Base-by-base conservation (phyloP, 2,888 invertebrate species). In the Xylocampa areola region DNA sequence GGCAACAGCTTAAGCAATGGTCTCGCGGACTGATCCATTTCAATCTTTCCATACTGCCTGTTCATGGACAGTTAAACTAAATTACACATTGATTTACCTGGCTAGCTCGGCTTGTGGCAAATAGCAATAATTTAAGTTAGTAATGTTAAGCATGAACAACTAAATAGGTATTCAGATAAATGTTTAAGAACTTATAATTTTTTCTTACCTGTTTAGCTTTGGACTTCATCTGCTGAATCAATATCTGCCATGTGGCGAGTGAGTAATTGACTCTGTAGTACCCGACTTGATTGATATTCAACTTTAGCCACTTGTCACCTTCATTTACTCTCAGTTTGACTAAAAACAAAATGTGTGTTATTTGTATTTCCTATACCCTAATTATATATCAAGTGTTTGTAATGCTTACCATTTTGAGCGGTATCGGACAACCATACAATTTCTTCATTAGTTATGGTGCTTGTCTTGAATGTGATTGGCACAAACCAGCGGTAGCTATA, bases 261-360 rank as follows among this genome's bases (percentile, higher is more conserved):
- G 96, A 94, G 82, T 99, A 98, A 82, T 98, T 98, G 0, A 98
- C 97, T 53, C 98, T 95, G 86, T 98, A 99, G 86, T 96, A 98
- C 0, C 98, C 98, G 8, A 96, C 94, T 94, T 98, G 97, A 68
- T 97, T 95, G 60, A 95, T 95, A 86, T 99, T 99, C 50, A 98
- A 94, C 90, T 98, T 98, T 10, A 98, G 87, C 97, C 97, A 98
- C 0, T 57, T 69, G 10, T 86, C 89, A 0, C 73, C 86, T 2
- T 79, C 75, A 2, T 74, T 76, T 1, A 89, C 55, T 0, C 87
- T 87, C n/a, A 97, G 81, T 37, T 81, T 91, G n/a, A 96, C 96
- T 96, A 81, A 21, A 90, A 90, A 45, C 73, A 33, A 49, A 19
- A 36, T 5, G 6, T 2, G 2, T 7, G 25, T 8, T 7, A 25